Conservation (phyloP, 2,113 vertebrate species). For the Holacanthus passer region DNA sequence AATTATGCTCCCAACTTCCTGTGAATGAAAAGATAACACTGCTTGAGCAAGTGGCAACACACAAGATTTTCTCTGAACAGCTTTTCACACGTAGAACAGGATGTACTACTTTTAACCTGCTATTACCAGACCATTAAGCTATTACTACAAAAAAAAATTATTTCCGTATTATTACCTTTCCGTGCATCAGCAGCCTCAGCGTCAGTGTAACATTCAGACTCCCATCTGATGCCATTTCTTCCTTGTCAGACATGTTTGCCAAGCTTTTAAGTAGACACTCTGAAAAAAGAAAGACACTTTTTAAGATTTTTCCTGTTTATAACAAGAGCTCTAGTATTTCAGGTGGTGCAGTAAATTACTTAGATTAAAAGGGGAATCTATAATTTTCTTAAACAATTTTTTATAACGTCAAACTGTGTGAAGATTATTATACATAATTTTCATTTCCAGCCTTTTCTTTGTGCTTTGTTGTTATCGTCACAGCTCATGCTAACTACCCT, state of each 20-base stretch:
- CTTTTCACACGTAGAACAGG: slow-evolving; percentile 20
- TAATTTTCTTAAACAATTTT: background rate
- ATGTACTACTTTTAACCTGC: slow-evolving; percentile 29
- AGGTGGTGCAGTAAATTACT: slow-evolving; percentile 30
- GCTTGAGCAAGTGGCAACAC: slow-evolving; percentile 10
- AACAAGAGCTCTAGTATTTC: background rate
- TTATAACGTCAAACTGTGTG: background rate
- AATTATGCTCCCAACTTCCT: slow-evolving; percentile 96
- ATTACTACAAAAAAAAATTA: slow-evolving; percentile 8
- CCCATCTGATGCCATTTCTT: slow-evolving; percentile 87
- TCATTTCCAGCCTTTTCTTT: background rate
- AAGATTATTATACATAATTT: background rate
- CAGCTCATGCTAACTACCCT: background rate
- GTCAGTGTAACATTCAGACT: slow-evolving; percentile 91
- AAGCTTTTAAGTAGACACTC: slow-evolving; percentile 79
- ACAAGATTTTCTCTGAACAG: background rate
- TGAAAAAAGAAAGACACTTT: slow-evolving; percentile 72
- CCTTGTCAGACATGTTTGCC: slow-evolving; percentile 83
- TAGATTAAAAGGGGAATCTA: slow-evolving; percentile 4
- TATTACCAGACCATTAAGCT: slow-evolving; percentile 15
- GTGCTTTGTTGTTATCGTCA: background rate
- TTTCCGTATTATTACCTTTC: slow-evolving; percentile 87
- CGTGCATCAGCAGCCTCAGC: slow-evolving; percentile 93
- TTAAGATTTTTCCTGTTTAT: slow-evolving; percentile 12
- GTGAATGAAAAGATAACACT: slow-evolving; percentile 71